Percentiles rank a stretch among this genome's conserved stretches.
phyloP scores from a whole-genome alignment of 53 echinoderm and acorn worm species.

The Hippasteria phrygiana region DNA sequence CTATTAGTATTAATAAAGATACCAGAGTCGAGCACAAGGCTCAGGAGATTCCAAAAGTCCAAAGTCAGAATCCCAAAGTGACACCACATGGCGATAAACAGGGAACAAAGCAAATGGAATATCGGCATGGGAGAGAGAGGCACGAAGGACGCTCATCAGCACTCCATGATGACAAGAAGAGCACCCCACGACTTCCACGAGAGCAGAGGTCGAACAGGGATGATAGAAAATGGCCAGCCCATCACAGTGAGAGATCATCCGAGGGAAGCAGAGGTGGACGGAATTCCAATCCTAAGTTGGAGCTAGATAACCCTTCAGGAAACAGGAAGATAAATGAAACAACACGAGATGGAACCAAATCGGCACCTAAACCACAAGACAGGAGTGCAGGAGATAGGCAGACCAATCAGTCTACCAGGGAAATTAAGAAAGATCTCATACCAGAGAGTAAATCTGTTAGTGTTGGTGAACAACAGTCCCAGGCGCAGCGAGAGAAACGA shows the following conservation, averaged over 20 bases:
- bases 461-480: conserved; percentile 9
- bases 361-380: neutral
- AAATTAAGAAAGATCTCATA: neutral
- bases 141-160: neutral
- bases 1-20: neutral
- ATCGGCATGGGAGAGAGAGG: neutral
- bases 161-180: conserved; percentile 21
- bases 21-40: neutral
- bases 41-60: neutral
- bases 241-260: neutral
- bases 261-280: neutral
- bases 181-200: neutral
- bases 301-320: neutral
- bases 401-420: neutral
- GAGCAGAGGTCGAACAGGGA: conserved; percentile 27
- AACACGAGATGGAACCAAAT: neutral
- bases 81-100: neutral
- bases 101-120: neutral
- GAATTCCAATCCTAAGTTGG: neutral
- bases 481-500: conserved; percentile 11
- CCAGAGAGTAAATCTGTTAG: conserved; percentile 15
- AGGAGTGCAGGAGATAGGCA: neutral
- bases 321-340: neutral
- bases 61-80: neutral
- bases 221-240: conserved; percentile 8